Conservation (phyloP, 2,797 vertebrate genomes). For the Buphagus erythrorhynchus region DNA sequence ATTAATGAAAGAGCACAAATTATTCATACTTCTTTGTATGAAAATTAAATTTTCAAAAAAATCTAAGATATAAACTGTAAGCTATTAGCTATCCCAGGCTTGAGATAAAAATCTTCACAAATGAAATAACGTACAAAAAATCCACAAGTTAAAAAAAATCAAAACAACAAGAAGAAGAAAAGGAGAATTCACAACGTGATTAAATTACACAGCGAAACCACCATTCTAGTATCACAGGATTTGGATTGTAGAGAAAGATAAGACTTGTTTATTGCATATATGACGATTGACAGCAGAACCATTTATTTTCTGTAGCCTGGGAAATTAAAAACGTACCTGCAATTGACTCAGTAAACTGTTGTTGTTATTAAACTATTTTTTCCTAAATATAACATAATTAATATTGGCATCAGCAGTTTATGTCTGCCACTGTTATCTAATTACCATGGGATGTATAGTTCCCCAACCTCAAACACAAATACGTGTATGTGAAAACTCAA, state of each 20-base stretch:
- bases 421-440: not conserved
- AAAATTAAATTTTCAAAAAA: not conserved
- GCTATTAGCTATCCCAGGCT: not conserved
- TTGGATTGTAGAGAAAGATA: not conserved
- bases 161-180: not conserved
- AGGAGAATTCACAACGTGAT: not conserved
- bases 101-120: not conserved
- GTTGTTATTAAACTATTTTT: constrained; percentile 35
- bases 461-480: not conserved
- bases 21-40: not conserved
- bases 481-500: not conserved
- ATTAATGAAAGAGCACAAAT: not conserved
- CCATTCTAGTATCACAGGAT: not conserved
- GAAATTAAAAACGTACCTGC: constrained; percentile 61
- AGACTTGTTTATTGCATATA: not conserved
- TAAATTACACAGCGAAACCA: not conserved
- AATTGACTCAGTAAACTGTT: constrained; percentile 21
- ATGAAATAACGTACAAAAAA: not conserved
- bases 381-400: constrained; percentile 15
- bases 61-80: not conserved
- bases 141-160: not conserved
- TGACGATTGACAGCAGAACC: constrained; percentile 30
- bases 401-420: constrained; percentile 39
- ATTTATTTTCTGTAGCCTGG: constrained; percentile 50
- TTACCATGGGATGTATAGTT: not conserved